A percentile compares a stretch with the other conserved stretches of the same genome.
Conservation (phyloP, 37 sponge, comb jelly and placozoan genomes). For the Halichondria panicea region DNA sequence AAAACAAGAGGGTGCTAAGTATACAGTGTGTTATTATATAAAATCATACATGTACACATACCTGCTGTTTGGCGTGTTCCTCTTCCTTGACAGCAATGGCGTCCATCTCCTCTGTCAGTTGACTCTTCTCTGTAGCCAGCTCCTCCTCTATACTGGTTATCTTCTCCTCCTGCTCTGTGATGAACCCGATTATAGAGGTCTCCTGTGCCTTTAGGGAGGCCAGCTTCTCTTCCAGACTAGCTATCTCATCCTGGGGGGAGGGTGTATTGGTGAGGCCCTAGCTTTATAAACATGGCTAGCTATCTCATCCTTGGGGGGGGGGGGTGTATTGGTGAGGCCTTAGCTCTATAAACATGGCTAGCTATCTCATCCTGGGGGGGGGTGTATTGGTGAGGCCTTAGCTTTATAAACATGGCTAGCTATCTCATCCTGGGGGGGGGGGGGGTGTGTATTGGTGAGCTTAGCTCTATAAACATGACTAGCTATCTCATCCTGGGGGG, state of each 20-base stretch:
- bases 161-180: conserved; percentile 24
- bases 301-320: no score
- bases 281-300: no score
- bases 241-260: conserved; percentile 25
- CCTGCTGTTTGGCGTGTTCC: background rate
- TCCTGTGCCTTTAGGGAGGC: background rate
- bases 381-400: no score
- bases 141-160: conserved; percentile 21
- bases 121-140: conserved; percentile 17
- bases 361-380: no score
- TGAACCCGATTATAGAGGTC: background rate
- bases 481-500: no score
- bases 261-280: background rate
- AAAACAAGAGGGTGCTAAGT: no score
- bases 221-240: conserved; percentile 32
- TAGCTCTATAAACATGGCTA: no score
- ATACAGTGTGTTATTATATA: background rate
- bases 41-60: background rate
- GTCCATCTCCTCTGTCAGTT: conserved; percentile 14
- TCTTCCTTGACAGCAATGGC: background rate
- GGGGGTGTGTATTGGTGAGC: no score
- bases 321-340: no score
- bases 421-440: no score
- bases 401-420: no score
- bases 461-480: no score